Base-by-base conservation (phyloP, 2,113 vertebrate species). In the Atherinomorus stipes region DNA sequence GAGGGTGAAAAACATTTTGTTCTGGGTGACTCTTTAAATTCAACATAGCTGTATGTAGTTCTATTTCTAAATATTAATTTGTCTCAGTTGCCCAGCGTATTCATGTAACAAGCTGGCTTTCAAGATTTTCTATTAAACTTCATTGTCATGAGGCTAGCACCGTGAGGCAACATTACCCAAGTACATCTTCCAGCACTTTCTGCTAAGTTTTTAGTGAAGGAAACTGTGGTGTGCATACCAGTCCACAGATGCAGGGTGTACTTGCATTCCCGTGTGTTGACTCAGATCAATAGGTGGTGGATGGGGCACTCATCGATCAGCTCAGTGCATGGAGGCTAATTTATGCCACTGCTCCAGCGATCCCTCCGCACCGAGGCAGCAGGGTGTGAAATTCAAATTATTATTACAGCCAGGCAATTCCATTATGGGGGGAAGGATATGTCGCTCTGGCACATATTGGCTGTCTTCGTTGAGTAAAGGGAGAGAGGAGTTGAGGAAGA, bases 321-420 rank as follows among this genome's bases (percentile, higher is more conserved):
- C 77, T 62, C 77, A 68, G 85, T 79, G 79, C 80, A 77, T 69
- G 56, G 68, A 69, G 83, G 90, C 89, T 93, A 93, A 94, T 95
- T 94, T 93, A 93, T 93, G 89, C 90, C 84, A 82, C 57, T 80
- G 89, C 90, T 90, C 80, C 70, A 59, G 80, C 80, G 67, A 85
- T 90, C 90, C 84, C 78, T 92, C 81, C 81, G 64, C 74, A 80
- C 85, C n/a, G 31, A 85, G 77, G 88, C 90, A 90, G 80, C 76
- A 54, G 90, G 81, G 90, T 69, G 85, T 93, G 92, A 93, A 94
- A 93, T 94, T 94, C 87, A 93, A 93, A 94, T 93, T 91, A 93
- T 93, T 93, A 92, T 94, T 93, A 92, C 83, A 93, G 92, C 77
- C 89, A 87, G 84, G 86, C 90, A 91, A 91, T 92, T 93, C 90